Evolutionary conservation across 2,888 invertebrate genomes (phyloP).

Genomic region (Limnephilus marmoratus): DNA sequence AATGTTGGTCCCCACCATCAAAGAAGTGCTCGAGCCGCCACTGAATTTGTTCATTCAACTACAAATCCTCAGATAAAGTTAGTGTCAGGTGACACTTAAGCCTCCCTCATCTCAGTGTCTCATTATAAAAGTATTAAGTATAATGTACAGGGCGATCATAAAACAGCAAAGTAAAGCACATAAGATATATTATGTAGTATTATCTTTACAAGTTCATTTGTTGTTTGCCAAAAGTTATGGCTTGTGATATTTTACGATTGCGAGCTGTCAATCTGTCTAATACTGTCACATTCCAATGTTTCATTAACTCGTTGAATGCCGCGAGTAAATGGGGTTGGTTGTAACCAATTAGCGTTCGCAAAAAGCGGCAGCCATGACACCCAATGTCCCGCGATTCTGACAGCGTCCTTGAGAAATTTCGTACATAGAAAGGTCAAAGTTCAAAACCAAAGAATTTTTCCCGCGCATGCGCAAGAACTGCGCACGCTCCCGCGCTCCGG

Average conservation of each 20-base stretch:
- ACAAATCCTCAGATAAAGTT: not conserved
- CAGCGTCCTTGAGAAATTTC: too few relatives aligned
- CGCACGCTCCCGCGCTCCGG: too few relatives aligned
- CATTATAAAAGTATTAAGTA: not conserved
- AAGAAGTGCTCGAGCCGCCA: too few relatives aligned
- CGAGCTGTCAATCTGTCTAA: not conserved
- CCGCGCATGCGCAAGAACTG: too few relatives aligned
- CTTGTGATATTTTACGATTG: not conserved
- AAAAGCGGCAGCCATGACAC: too few relatives aligned
- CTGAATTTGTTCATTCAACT: not conserved
- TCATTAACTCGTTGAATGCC: too few relatives aligned
- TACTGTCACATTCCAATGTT: not conserved
- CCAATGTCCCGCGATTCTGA: too few relatives aligned
- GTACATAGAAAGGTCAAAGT: too few relatives aligned
- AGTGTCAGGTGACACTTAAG: not conserved
- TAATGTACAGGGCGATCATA: not conserved
- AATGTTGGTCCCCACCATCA: too few relatives aligned
- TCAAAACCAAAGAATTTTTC: too few relatives aligned
- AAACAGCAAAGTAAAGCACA: not conserved
- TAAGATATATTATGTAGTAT: not conserved
- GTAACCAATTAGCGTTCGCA: too few relatives aligned
- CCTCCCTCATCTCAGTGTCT: not conserved
- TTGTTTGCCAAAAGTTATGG: not conserved
- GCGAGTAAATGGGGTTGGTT: too few relatives aligned
- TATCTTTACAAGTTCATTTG: not conserved